Conservation (phyloP, 2,113 vertebrate species). For the Ardeotis arabs region DNA sequence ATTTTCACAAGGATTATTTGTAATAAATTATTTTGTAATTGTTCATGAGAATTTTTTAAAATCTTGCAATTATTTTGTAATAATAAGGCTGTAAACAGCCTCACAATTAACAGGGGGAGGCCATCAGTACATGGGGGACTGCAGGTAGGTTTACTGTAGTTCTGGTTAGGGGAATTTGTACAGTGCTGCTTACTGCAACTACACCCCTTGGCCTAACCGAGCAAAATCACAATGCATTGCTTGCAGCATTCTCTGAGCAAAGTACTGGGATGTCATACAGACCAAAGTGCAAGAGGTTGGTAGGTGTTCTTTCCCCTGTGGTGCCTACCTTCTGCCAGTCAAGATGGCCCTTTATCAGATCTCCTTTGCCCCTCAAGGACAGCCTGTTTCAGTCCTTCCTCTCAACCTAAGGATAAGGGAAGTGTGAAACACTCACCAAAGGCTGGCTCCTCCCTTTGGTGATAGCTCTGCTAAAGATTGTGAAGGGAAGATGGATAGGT, state of each 20-base stretch:
- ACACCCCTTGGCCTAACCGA: neutral
- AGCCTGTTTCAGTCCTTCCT: neutral
- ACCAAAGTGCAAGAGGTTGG: neutral
- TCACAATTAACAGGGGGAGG: neutral
- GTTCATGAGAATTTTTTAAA: neutral
- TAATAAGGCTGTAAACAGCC: neutral
- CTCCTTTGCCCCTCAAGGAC: neutral
- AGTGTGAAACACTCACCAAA: neutral
- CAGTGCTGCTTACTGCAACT: neutral
- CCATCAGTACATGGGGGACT: neutral
- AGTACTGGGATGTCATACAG: rapidly evolving
- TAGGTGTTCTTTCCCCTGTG: neutral
- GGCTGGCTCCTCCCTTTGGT: neutral
- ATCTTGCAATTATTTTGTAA: neutral
- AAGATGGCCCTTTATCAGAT: neutral
- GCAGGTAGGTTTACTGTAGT: neutral
- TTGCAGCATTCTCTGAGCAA: neutral
- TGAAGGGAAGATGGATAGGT: neutral
- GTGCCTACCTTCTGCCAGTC: neutral
- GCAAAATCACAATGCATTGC: neutral
- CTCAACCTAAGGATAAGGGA: neutral
- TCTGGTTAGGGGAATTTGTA: neutral
- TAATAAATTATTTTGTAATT: neutral
- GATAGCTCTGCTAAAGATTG: neutral
- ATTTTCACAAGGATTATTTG: neutral